Evolutionary conservation across 2,888 invertebrate genomes (phyloP), one percentile per base, ranked within the genome.

Genomic region (Toxonevra muliebris): DNA sequence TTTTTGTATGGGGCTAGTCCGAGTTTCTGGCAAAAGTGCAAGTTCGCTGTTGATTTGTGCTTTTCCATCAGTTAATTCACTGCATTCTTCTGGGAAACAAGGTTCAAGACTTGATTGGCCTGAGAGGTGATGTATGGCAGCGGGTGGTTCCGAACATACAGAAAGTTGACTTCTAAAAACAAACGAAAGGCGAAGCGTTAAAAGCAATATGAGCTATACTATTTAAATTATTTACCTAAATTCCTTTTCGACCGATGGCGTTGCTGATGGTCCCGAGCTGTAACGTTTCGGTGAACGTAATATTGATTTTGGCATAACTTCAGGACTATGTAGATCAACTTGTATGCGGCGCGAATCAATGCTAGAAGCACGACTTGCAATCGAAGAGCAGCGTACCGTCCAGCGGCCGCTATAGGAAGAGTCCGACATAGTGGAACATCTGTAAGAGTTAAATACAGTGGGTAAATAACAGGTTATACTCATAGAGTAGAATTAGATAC

Each of bases 91-190:
- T 11, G 82, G 79, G n/a, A 85, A 75, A 17, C 83, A 82, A 1
- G 85, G 85, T 68, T 85, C 85, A 66, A 85, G 76, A 69, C 85
- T 85, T 5, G 85, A 85, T 71, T 86, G 85, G 4, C 85, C 85
- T 2, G 85, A 85, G 42, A 85, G 72, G 68, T 84, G 79, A 15
- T 79, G 82, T 41, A 80, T 78, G 64, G 80, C 75, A 1, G 80
- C 79, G 12, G 81, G 81, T 40, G 82, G 82, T 69, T 86, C 85
- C 4, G 85, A 86, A 68, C 85, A 86, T 3, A 86, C 83, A 0
- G 85, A 85, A 41, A 85, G 74, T 73, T 86, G 86, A 57, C 79
- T 80, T 64, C 82, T 82, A 68, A n/a, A 68, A 67, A 20, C n/a
- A 30, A 20, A 58, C 5, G 20, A 8, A 42, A 41, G 12, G 42